Conservation (phyloP, 2,797 vertebrate species). For the Ciconia nigra region DNA sequence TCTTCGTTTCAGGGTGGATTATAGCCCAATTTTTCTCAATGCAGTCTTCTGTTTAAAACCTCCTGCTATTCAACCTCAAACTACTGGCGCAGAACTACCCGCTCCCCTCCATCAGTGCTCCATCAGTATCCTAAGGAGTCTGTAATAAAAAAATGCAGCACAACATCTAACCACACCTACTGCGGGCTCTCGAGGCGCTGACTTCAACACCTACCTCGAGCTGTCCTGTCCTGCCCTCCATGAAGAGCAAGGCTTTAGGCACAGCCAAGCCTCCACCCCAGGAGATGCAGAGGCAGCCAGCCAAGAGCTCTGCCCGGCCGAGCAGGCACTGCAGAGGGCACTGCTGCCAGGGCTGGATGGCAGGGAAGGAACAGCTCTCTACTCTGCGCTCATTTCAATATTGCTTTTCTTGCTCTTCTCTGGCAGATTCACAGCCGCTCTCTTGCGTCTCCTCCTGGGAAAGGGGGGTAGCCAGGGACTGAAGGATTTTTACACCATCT, state of each 20-base stretch:
- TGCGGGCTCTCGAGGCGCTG: rapidly evolving
- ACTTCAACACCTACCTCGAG: neutral
- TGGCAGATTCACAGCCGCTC: neutral
- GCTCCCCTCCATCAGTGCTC: rapidly evolving
- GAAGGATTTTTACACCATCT: neutral
- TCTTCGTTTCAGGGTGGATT: neutral
- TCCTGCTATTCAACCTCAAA: neutral
- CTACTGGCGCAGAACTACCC: neutral
- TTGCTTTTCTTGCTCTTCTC: neutral
- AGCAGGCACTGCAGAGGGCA: neutral
- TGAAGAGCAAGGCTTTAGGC: neutral
- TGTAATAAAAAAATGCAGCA: neutral
- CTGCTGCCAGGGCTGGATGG: neutral
- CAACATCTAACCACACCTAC: neutral
- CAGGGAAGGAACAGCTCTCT: neutral
- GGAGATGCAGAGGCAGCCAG: neutral
- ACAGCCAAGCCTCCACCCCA: neutral
- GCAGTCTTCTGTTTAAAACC: neutral
- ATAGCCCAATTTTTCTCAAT: neutral
- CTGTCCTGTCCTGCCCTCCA: neutral
- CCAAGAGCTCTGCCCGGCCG: neutral
- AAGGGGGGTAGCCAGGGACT: neutral
- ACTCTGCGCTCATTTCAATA: neutral
- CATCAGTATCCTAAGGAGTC: neutral
- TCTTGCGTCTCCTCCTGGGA: neutral